Percentiles rank a stretch among this genome's conserved stretches.
Evolutionary conservation across 2,888 invertebrate genomes (phyloP).

Genomic region (Macaria liturata): DNA sequence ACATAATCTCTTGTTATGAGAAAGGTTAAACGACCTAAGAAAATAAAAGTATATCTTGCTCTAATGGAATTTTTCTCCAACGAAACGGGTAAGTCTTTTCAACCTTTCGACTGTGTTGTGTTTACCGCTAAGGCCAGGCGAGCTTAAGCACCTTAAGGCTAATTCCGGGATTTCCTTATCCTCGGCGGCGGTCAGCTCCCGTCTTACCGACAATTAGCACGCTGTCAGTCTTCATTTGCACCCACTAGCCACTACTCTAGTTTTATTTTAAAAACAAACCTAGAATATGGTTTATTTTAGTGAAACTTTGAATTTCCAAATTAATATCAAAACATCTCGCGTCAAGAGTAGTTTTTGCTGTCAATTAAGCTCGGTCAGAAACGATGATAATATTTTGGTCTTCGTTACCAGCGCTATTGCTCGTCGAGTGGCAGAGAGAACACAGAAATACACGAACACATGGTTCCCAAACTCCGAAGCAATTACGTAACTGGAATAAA

Average conservation of each 20-base stretch:
- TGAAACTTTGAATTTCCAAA: neutral
- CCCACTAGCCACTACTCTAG: neutral
- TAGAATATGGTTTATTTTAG: neutral
- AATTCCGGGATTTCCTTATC: constrained; percentile 69
- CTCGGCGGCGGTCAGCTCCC: constrained; percentile 55
- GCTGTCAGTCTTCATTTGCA: constrained; percentile 39
- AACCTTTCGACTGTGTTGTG: constrained; percentile 51
- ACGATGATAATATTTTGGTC: too few relatives aligned
- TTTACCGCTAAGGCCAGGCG: constrained; percentile 50
- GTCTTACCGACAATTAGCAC: constrained; percentile 68
- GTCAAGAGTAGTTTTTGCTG: too few relatives aligned
- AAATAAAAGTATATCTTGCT: constrained; percentile 32
- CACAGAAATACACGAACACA: neutral
- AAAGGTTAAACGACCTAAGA: constrained; percentile 24
- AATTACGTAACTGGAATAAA: neutral
- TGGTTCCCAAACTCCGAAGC: neutral
- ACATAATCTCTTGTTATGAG: constrained; percentile 15
- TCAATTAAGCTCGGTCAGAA: too few relatives aligned
- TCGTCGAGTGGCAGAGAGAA: too few relatives aligned
- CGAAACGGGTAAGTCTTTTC: constrained; percentile 42
- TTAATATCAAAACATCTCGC: too few relatives aligned
- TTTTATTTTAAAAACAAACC: neutral
- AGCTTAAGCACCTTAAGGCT: constrained; percentile 60
- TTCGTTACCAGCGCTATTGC: too few relatives aligned
- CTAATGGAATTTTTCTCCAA: constrained; percentile 37